Percentiles rank a stretch among this genome's conserved stretches.
Conservation (phyloP, 1,140 invertebrate genomes). For the Drosophila sp. region DNA sequence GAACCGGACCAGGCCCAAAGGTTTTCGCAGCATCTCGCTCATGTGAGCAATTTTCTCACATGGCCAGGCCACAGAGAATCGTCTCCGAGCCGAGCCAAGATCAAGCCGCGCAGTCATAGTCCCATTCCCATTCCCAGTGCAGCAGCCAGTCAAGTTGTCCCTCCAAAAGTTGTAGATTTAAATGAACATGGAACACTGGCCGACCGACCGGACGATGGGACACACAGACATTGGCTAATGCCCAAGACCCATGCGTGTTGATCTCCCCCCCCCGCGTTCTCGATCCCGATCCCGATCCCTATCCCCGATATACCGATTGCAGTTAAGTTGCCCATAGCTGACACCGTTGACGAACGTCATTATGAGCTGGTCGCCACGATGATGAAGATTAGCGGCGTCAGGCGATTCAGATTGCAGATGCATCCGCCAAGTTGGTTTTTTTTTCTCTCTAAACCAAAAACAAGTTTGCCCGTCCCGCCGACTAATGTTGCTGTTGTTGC, state of each 20-base stretch:
- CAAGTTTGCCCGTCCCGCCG: conserved; percentile 45
- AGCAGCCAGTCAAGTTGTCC: conserved; percentile 73
- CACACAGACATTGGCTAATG: conserved; percentile 59
- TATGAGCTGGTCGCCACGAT: conserved; percentile 54
- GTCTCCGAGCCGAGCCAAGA: background rate
- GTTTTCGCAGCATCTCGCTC: conserved; percentile 52
- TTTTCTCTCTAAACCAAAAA: conserved; percentile 40
- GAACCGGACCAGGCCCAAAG: conserved; percentile 62
- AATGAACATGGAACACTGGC: conserved; percentile 72
- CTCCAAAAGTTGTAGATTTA: conserved; percentile 81
- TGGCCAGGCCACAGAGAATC: conserved; percentile 21
- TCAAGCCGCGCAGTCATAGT: conserved; percentile 24
- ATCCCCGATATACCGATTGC: conserved; percentile 61
- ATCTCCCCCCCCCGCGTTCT: conserved; percentile 46
- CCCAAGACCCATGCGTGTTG: conserved; percentile 74
- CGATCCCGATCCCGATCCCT: conserved; percentile 19
- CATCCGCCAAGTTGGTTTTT: conserved; percentile 51
- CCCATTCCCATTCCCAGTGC: conserved; percentile 32
- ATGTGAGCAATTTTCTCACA: conserved; percentile 80
- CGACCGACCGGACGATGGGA: conserved; percentile 32
- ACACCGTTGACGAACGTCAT: conserved; percentile 78
- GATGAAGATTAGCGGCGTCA: conserved; percentile 74
- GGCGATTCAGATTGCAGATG: conserved; percentile 78
- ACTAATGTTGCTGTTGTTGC: conserved; percentile 49
- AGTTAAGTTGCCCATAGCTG: conserved; percentile 72